Base-by-base conservation (phyloP, 2,888 invertebrate genomes). In the Ceraclea dissimilis region DNA sequence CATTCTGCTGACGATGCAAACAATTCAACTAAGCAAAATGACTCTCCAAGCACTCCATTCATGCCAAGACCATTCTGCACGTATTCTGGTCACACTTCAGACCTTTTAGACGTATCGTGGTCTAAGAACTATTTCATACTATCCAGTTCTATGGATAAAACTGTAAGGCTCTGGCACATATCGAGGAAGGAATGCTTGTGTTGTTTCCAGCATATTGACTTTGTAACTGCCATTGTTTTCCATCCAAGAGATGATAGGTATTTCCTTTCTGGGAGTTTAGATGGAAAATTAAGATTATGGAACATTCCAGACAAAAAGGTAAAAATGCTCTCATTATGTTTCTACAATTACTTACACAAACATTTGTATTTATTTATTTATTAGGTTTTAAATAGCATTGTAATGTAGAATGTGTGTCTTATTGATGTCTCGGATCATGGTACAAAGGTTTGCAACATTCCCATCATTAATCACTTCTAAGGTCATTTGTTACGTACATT, bases 81-180 rank as follows among this genome's bases (percentile, higher is more conserved):
- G 1, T 97, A 96, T 72, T 81, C 87, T 11, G 98, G 97, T 0
- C 99, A 99, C 71, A 92, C 93, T 0, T 95, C 97, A 1, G 98
- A 98, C 72, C 78, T 99, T 2, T 78, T 99, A 0, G 99, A 99
- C 72, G 88, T 99, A 0, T 92, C 95, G 5, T 99, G 98, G 99
- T 98, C 97, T 0, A 99, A 97, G 78, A 97, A 96, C 74, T 95
- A 96, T 71, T 98, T 98, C 68, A 85, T 98, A 52, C 74, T 98
- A n/a, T 95, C 96, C 1, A 94, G 95, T 33, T 96, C 95, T 2
- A 97, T 97, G 96, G 97, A 98, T 70, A 95, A 97, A 71, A 99
- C 98, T 0, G 98, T 98, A 2, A 64, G 76, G 2, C 75, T 99
- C 58, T 99, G 99, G 98, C 98, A 99, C 71, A 93, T 98, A 61